Conservation (phyloP, 2,113 vertebrate species). For the Spea multiplicata region DNA sequence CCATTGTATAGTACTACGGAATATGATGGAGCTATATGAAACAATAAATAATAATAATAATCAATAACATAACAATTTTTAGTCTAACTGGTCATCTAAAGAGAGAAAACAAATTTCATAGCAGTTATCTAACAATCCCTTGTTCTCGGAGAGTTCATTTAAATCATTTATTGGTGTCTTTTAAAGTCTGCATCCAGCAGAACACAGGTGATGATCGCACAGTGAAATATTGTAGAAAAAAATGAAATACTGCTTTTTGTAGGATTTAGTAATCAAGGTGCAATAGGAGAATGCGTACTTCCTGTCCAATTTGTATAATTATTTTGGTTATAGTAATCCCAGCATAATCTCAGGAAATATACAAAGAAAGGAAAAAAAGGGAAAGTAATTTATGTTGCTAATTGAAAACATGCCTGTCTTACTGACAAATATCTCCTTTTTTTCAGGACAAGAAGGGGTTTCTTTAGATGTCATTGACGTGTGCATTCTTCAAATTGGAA, state of each 20-base stretch:
- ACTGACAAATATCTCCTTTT: no score
- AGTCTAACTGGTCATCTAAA: no score
- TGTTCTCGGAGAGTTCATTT: conserved; percentile 29
- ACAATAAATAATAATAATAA: no score
- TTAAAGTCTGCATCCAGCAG: neutral
- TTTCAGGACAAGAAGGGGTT: no score
- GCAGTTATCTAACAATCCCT: no score
- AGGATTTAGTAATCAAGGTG: conserved; percentile 39
- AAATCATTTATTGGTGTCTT: conserved; percentile 29
- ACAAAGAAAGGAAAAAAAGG: no score
- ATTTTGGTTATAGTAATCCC: neutral
- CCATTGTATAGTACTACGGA: no score
- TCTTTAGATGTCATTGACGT: no score
- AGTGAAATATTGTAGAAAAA: neutral
- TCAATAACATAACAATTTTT: no score
- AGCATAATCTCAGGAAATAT: neutral
- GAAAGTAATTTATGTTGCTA: neutral
- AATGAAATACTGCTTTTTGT: conserved; percentile 44
- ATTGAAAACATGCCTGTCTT: neutral
- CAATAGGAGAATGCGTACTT: conserved; percentile 16
- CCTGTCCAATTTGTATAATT: conserved; percentile 18
- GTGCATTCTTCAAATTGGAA: no score
- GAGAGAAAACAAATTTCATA: no score
- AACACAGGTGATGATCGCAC: conserved; percentile 27
- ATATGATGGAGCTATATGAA: no score